Evolutionary conservation across 2,113 vertebrate species (phyloP).

Genomic region (Microtus pennsylvanicus): DNA sequence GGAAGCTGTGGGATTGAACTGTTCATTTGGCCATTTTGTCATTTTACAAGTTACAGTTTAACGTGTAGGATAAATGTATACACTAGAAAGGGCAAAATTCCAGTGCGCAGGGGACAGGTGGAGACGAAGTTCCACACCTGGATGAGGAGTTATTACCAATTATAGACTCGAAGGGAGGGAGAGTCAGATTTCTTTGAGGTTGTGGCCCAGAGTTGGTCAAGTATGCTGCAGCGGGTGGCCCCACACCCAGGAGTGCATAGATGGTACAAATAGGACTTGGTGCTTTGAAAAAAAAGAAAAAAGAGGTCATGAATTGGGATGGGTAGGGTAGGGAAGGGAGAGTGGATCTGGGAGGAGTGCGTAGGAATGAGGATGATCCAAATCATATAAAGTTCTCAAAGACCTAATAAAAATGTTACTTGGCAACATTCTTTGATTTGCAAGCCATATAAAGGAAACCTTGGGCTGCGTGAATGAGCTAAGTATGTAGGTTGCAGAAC

Average conservation of each 20-base stretch:
- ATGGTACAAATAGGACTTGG: not conserved
- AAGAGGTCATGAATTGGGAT: not conserved
- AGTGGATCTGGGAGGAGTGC: not conserved
- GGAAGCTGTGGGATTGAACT: not conserved
- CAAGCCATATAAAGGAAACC: not conserved
- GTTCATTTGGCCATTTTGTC: not conserved
- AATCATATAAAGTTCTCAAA: not conserved
- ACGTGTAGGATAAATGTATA: not conserved
- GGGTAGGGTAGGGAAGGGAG: not conserved
- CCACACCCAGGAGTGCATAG: not conserved
- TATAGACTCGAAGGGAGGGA: not conserved
- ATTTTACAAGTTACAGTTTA: not conserved
- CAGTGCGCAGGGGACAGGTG: not conserved
- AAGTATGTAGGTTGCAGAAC: not conserved
- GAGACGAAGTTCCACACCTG: not conserved
- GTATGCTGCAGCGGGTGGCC: not conserved
- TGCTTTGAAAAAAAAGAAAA: not conserved
- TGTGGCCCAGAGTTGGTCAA: not conserved
- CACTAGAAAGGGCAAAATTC: not conserved
- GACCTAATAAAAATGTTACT: not conserved
- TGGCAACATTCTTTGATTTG: not conserved
- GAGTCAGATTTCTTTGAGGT: not conserved
- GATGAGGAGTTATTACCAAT: not conserved
- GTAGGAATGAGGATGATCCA: not conserved
- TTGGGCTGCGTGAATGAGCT: not conserved